Conservation (phyloP, 2,888 invertebrate genomes). For the Stenolophus ochropezus region DNA sequence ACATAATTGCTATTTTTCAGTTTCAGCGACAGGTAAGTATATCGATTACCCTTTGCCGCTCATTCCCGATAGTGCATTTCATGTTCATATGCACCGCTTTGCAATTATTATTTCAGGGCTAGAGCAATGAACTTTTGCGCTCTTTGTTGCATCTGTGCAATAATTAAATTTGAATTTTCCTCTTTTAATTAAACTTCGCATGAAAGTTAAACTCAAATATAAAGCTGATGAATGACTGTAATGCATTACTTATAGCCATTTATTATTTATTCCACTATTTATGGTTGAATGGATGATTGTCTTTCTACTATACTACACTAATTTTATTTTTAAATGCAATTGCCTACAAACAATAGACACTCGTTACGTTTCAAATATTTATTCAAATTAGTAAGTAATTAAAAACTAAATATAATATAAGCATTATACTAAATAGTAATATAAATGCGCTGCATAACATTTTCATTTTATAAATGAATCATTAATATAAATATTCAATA, state of each 20-base stretch:
- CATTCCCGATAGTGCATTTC: constrained; percentile 10
- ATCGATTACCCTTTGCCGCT: constrained; percentile 45
- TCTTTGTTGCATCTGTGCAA: constrained; percentile 29
- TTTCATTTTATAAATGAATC: too few relatives aligned
- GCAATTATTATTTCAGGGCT: constrained; percentile 18
- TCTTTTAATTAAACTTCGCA: background rate
- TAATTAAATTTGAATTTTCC: background rate
- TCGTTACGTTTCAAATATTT: background rate
- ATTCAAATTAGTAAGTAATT: background rate
- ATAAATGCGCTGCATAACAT: background rate
- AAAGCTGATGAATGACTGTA: too few relatives aligned
- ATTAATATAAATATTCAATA: background rate
- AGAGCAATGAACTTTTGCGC: constrained; percentile 46
- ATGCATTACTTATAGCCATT: background rate
- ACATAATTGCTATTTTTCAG: constrained; percentile 19
- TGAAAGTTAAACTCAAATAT: background rate
- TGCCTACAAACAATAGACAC: background rate
- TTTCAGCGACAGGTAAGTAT: constrained; percentile 16
- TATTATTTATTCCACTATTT: too few relatives aligned
- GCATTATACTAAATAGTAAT: background rate
- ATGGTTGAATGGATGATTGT: too few relatives aligned
- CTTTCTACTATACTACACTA: too few relatives aligned
- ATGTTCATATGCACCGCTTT: constrained; percentile 26
- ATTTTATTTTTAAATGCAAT: background rate
- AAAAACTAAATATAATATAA: background rate